Percentiles rank a stretch among this genome's conserved stretches.
Conservation (phyloP, 2,888 invertebrate species). For the Gnatocerus cornutus region DNA sequence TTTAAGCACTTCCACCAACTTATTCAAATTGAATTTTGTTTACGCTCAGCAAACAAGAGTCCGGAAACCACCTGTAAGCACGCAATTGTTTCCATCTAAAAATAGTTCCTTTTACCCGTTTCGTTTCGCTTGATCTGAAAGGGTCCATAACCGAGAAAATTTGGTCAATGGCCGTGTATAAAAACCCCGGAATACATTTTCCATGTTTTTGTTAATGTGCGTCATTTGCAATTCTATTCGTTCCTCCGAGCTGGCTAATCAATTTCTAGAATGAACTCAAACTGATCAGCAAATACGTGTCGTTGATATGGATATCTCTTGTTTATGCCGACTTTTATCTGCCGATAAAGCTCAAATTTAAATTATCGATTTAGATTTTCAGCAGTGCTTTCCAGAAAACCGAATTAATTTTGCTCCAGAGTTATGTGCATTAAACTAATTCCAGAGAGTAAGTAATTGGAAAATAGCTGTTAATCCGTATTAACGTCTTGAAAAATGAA, state of each 20-base stretch:
- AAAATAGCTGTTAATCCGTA: slow-evolving; percentile 25
- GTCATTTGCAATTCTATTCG: slow-evolving; percentile 10
- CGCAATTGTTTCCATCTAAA: slow-evolving; percentile 13
- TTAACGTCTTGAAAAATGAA: slow-evolving; percentile 27
- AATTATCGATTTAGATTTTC: slow-evolving; percentile 24
- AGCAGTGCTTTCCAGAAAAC: slow-evolving; percentile 9
- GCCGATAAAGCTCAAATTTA: slow-evolving; percentile 29
- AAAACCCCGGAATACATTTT: not conserved
- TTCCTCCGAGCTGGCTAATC: not conserved
- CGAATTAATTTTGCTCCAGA: slow-evolving; percentile 15
- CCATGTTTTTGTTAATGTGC: not conserved
- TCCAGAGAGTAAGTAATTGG: slow-evolving; percentile 24
- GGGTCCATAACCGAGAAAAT: slow-evolving; percentile 1
- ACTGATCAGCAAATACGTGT: slow-evolving; percentile 14
- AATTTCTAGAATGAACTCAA: not conserved
- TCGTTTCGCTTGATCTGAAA: slow-evolving; percentile 9
- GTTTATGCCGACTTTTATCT: slow-evolving; percentile 15
- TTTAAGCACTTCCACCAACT: slow-evolving; percentile 1
- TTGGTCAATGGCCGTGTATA: slow-evolving; percentile 9
- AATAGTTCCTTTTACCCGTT: slow-evolving; percentile 7
- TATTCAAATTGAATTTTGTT: slow-evolving; percentile 11
- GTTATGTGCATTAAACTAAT: slow-evolving; percentile 29
- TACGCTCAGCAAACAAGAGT: slow-evolving; percentile 3
- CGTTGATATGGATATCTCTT: slow-evolving; percentile 6
- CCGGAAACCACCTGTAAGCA: slow-evolving; percentile 18